Evolutionary conservation across 2,888 invertebrate species (phyloP).

Genomic region (Abscondita cerata): DNA sequence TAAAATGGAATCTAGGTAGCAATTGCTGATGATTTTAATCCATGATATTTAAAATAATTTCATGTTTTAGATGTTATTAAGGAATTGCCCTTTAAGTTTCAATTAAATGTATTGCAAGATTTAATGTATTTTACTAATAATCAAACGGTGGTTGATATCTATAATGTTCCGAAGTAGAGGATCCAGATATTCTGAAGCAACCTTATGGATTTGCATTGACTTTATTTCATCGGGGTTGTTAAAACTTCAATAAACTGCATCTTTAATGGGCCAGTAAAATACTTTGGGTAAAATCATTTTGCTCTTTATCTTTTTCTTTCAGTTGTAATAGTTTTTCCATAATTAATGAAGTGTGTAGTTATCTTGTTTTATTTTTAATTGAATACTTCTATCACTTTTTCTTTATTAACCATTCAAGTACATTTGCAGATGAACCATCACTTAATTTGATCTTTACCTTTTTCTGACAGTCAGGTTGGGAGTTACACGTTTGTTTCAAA

Average conservation of each 20-base stretch:
- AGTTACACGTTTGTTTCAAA: too few species aligned
- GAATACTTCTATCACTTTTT: too few species aligned
- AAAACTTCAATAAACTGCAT: constrained; percentile 15
- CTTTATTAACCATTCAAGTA: too few species aligned
- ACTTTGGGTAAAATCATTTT: constrained; percentile 23
- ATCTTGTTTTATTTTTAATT: too few species aligned
- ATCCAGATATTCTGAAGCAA: constrained; percentile 54
- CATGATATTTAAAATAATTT: constrained; percentile 44
- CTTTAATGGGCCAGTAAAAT: constrained; percentile 18
- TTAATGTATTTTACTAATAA: constrained; percentile 79
- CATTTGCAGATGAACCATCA: too few species aligned
- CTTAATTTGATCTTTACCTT: too few species aligned
- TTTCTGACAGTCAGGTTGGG: too few species aligned
- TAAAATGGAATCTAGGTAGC: constrained; percentile 84
- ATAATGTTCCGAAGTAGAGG: constrained; percentile 50
- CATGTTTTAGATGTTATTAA: constrained; percentile 52
- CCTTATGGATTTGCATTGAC: constrained; percentile 75
- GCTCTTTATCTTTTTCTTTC: too few species aligned
- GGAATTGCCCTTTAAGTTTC: constrained; percentile 77
- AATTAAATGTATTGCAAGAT: constrained; percentile 82
- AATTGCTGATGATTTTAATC: constrained; percentile 38
- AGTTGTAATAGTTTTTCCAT: too few species aligned
- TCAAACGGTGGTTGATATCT: constrained; percentile 53
- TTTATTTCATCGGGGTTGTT: constrained; percentile 82
- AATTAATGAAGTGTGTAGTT: too few species aligned